Percentiles rank a stretch among this genome's conserved stretches.
Evolutionary conservation across 2,113 vertebrate species (phyloP).

Genomic region (Callospermophilus lateralis): DNA sequence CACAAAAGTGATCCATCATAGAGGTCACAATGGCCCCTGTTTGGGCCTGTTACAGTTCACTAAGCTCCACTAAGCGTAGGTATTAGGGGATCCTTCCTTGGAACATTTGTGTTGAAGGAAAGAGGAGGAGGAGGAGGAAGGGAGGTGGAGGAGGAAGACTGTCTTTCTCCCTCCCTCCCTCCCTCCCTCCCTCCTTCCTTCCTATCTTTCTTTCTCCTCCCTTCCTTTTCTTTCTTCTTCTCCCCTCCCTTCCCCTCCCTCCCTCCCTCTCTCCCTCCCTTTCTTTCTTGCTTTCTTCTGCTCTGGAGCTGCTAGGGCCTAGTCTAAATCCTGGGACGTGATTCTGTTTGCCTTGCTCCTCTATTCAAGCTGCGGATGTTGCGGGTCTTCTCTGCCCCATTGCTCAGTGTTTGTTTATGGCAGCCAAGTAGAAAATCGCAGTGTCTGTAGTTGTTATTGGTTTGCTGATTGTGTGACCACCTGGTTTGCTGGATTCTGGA

Average conservation of each 20-base stretch:
- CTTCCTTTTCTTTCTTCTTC: not conserved
- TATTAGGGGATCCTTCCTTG: conserved; percentile 62
- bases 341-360: conserved; percentile 81
- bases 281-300: not conserved
- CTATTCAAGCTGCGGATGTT: conserved; percentile 56
- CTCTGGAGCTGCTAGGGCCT: conserved; percentile 86
- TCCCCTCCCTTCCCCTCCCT: no score
- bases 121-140: conserved; percentile 35
- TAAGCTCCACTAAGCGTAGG: conserved; percentile 77
- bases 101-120: conserved; percentile 48
- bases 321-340: conserved; percentile 78
- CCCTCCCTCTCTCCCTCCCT: not conserved
- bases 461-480: conserved; percentile 85
- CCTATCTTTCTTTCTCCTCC: not conserved
- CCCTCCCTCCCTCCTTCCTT: no score
- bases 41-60: conserved; percentile 72
- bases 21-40: conserved; percentile 68
- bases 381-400: conserved; percentile 46
- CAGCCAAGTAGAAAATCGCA: conserved; percentile 85
- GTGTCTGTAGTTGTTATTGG: conserved; percentile 77
- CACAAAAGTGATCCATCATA: not conserved
- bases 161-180: no score
- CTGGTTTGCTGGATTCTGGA: conserved; percentile 69
- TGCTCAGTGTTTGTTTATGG: conserved; percentile 84
- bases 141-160: not conserved